Evolutionary conservation across 2,888 invertebrate species (phyloP), one percentile per base, ranked within the genome.

Genomic region (Dynastes maya): DNA sequence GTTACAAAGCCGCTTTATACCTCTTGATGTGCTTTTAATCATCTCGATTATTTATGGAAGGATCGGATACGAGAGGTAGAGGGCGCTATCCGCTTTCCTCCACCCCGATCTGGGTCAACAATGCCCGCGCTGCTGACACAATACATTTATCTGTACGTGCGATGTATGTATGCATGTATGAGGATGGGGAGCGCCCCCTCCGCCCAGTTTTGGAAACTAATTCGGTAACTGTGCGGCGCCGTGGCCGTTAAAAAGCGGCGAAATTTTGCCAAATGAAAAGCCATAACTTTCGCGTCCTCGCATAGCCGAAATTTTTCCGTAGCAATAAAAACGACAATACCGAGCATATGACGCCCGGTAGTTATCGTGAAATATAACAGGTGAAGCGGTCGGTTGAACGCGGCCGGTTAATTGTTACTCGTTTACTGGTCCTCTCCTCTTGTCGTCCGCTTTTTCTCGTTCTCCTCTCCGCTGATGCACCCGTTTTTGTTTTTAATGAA

Each of bases 181-280:
- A 1, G 16, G 16, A 53, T 2, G 4, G 13, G 53, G n/a, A 2
- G 6, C 53, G 9, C n/a, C 13, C 22, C 37, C 45, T 32, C 63
- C 61, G 8, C 16, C 8, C 32, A 45, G 70, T 37, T 71, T 71
- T 55, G 70, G 53, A 55, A 71, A 71, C 55, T 71, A 71, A 71
- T 71, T 71, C 70, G 53, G 70, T 71, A 55, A 71, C 70, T 71
- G 55, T 45, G 45, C 45, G 45, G 9, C n/a, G 5, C 16, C 53
- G 53, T 27, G 32, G n/a, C 55, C 76, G 76, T 76, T 76, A 76
- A 76, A 76, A 64, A 76, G 65, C 76, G 32, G 76, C 76, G 32
- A 76, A 76, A 76, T 76, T 76, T 76, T 65, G 51, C 65, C 65
- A 76, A 76, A 76, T 76, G 76, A 76, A 76, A 76, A 76, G 64